Conservation (phyloP, 2,113 vertebrate species). For the Aptenodytes forsteri region DNA sequence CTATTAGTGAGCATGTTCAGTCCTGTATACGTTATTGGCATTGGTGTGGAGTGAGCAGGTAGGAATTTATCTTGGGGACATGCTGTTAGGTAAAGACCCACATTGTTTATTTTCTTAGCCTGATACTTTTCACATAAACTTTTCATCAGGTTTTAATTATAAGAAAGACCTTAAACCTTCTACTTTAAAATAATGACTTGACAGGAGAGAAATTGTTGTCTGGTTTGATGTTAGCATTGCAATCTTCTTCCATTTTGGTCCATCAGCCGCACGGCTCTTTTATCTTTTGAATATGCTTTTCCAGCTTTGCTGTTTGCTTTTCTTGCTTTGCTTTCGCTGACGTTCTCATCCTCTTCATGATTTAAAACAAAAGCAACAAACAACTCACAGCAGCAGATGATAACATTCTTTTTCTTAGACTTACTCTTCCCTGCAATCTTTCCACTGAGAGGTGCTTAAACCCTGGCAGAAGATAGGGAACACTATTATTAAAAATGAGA, state of each 20-base stretch:
- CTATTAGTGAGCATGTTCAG: neutral
- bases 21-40: neutral
- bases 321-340: neutral
- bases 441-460: neutral
- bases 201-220: neutral
- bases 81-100: neutral
- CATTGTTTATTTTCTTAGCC: neutral
- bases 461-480: neutral
- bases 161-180: neutral
- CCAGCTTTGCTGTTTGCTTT: neutral
- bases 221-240: neutral
- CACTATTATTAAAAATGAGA: neutral
- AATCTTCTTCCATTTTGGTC: neutral
- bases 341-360: neutral
- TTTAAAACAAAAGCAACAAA: neutral
- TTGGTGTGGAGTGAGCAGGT: neutral
- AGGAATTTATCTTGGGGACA: conserved; percentile 4
- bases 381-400: neutral
- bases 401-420: neutral
- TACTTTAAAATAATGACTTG: neutral
- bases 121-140: neutral
- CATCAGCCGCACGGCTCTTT: rapidly evolving
- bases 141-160: neutral
- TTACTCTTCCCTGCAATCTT: neutral
- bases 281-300: neutral